Evolutionary conservation across 2,113 vertebrate genomes (phyloP).

Genomic region (Spheniscus mendiculus): DNA sequence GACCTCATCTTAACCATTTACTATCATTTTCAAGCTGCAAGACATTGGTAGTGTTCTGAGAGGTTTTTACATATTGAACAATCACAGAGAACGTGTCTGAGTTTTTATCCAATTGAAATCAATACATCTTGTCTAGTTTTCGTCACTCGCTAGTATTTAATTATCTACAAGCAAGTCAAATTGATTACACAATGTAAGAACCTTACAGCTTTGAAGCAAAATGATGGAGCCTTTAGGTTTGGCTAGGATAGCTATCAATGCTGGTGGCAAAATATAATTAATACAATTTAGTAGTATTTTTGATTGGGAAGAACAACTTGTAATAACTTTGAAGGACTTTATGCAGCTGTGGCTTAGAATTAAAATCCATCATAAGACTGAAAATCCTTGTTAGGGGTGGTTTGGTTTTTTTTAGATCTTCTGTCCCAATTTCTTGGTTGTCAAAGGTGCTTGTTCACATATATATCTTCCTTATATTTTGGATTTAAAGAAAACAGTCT

Average conservation of each 20-base stretch:
- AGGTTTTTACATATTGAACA: not conserved
- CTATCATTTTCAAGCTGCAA: not conserved
- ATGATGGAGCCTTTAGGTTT: not conserved
- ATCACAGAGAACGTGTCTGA: not conserved
- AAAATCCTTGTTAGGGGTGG: not conserved
- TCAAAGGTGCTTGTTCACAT: not conserved
- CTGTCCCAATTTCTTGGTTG: not conserved
- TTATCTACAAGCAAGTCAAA: constrained; percentile 44
- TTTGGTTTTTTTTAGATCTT: not conserved
- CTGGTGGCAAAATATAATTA: constrained; percentile 43
- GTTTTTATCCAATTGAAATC: constrained; percentile 19
- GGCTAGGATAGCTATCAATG: constrained; percentile 7
- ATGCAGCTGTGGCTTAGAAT: not conserved
- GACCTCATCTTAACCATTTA: not conserved
- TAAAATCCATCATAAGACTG: not conserved
- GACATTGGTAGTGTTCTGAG: not conserved
- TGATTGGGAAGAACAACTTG: not conserved
- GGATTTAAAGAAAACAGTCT: not conserved
- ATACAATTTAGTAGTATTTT: not conserved
- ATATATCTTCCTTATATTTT: not conserved
- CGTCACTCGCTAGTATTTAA: not conserved
- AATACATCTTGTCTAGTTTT: not conserved
- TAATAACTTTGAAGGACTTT: not conserved
- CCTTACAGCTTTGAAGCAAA: constrained; percentile 31
- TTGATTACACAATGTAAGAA: constrained; percentile 27